Base-by-base conservation (phyloP, 2,888 invertebrate species). In the Eupithecia exiguata region DNA sequence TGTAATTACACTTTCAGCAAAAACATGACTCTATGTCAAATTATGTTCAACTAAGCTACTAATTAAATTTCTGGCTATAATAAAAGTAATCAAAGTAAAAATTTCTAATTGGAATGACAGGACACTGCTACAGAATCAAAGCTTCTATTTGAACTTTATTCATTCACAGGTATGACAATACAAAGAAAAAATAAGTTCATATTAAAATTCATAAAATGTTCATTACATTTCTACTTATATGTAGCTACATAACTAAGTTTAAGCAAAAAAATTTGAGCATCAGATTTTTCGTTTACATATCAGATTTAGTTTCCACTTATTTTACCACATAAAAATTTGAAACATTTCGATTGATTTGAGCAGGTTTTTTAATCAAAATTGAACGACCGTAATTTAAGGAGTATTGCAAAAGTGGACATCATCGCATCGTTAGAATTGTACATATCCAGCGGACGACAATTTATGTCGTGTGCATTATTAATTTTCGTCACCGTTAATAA, bases 221-320 rank as follows among this genome's bases (percentile, higher is more conserved):
- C 67, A 79, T 82, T 84, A 85, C 81, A 84, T 84, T 84, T 86
- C 88, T 87, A 90, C 89, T 83, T 86, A 80, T 81, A 83, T 85
- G 84, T 63, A 65, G 10, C 63, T 63, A 65, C 65, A 10, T 53
- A 53, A 43, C 40, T 38, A 66, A 46, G 86, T 83, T 86, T 86
- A 93, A 92, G 93, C 93, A 87, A 84, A 90, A 82, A 88, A 88
- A 84, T 84, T 93, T 94, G 93, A 94, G 93, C 93, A 94, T 94
- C 90, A 92, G 93, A 92, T 87, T 87, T 77, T 77, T 66, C 43
- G n/a, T 83, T 81, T 81, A 80, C 82, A 83, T 79, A 80, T 80
- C 75, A 68, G 66, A 14, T 36, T 30, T 36, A 70, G 18, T 49
- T 77, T 87, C 91, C 92, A 91, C 92, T 90, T 83, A 92, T 91